Base-by-base conservation (phyloP, 2,888 invertebrate genomes). In the Eurois occulta region DNA sequence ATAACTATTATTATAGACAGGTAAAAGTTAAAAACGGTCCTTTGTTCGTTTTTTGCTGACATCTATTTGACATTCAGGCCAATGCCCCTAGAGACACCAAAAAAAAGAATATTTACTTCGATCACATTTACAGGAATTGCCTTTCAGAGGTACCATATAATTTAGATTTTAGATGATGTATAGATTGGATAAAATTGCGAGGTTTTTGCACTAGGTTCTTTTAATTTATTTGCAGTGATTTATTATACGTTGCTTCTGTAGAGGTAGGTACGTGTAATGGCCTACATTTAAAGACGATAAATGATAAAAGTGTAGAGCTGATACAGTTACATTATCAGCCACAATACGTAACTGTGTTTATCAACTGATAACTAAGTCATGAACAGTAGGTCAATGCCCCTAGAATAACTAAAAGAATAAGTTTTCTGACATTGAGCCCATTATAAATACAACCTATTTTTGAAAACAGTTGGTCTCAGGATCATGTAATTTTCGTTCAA, bases 381-480 rank as follows among this genome's bases (percentile, higher is more conserved):
- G 75, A 75, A 76, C 77, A 87, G 43, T 70, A 79, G 88, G 75
- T 88, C 81, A 86, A 62, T 81, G 81, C 69, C 62, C 84, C 67
- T 10, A 21, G 48, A 48, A 21, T 24, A 52, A 35, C 55, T n/a
- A 82, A 65, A 62, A 77, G 28, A 72, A 73, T 72, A 70, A 80
- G 46, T 69, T 69, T 21, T 77, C 35, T 71, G 77, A 73, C 72
- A 81, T 77, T 58, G 60, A 73, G 18, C 71, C 41, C 24, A 83
- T 70, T 72, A 70, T 10, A 67, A 24, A 48, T 32, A 7, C 41
- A 41, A 41, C 32, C 28, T 65, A 72, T 66, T 73, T 83, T 70
- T 73, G 32, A 60, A 72, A 74, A 65, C 16, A 65, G 38, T 43
- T 75, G 24, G 41, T 71, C 38, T 68, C 10, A 58, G n/a, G 43